Conservation (phyloP, 2,113 vertebrate genomes). For the Actenoides hombroni region DNA sequence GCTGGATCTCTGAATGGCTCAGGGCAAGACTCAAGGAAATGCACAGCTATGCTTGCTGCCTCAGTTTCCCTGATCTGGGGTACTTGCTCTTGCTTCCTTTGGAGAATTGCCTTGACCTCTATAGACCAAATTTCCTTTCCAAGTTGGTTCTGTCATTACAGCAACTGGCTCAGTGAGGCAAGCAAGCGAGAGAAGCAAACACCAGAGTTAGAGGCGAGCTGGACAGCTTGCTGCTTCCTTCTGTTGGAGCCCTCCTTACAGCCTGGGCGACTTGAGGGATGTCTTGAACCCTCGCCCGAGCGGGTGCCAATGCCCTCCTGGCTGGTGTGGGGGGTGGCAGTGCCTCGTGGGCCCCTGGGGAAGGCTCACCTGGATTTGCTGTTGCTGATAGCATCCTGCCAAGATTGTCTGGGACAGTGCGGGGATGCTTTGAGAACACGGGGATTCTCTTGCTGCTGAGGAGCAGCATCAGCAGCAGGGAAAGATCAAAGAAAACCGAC, state of each 20-base stretch:
- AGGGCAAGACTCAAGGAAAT: background rate
- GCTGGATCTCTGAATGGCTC: background rate
- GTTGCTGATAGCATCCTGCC: background rate
- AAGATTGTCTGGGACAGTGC: fast-evolving
- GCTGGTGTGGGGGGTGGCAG: background rate
- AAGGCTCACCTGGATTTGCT: background rate
- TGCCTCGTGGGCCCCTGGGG: background rate
- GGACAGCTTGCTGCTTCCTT: background rate
- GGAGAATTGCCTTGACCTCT: background rate
- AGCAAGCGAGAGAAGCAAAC: background rate
- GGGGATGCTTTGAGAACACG: background rate
- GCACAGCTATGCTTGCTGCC: background rate
- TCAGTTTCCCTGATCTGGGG: background rate
- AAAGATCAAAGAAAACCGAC: background rate
- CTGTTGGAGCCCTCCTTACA: background rate
- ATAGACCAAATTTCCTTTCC: background rate
- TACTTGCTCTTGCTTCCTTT: background rate
- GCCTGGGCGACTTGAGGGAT: background rate
- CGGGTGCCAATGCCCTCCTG: background rate
- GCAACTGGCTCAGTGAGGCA: background rate
- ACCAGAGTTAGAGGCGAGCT: background rate
- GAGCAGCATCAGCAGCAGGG: background rate
- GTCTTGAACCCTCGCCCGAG: background rate
- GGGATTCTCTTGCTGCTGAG: background rate
- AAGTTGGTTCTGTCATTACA: background rate